Evolutionary conservation across 2,797 vertebrate genomes (phyloP).

Genomic region (Takifugu ocellatus): DNA sequence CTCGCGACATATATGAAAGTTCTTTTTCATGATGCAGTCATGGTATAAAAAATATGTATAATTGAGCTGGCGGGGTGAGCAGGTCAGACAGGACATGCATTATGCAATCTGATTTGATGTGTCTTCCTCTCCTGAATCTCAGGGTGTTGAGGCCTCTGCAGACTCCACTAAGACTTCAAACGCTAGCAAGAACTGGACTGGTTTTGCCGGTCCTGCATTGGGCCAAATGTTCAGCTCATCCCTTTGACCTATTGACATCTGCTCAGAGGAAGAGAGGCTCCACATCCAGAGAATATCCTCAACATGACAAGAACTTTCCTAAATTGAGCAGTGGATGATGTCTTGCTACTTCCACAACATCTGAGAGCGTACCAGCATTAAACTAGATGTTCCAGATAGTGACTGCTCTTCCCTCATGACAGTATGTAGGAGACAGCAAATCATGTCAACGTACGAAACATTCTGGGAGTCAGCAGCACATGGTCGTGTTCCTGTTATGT

Average conservation of each 20-base stretch:
- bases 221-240: no score
- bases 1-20: conserved; percentile 5
- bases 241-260: no score
- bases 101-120: conserved; percentile 51
- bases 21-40: background rate
- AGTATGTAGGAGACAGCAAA: no score
- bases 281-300: background rate
- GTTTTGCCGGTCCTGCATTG: background rate
- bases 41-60: conserved; percentile 40
- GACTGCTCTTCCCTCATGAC: no score
- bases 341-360: no score
- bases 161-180: conserved; percentile 5
- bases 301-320: background rate
- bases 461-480: background rate
- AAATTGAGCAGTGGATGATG: no score
- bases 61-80: conserved; percentile 48
- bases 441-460: no score
- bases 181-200: background rate
- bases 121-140: conserved; percentile 12
- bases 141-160: conserved; percentile 18
- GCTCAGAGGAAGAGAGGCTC: no score
- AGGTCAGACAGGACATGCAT: conserved; percentile 55
- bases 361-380: no score
- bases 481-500: conserved; percentile 9
- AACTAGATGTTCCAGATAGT: no score